Base-by-base conservation (phyloP, 2,888 invertebrate species). In the Philereme transversata region DNA sequence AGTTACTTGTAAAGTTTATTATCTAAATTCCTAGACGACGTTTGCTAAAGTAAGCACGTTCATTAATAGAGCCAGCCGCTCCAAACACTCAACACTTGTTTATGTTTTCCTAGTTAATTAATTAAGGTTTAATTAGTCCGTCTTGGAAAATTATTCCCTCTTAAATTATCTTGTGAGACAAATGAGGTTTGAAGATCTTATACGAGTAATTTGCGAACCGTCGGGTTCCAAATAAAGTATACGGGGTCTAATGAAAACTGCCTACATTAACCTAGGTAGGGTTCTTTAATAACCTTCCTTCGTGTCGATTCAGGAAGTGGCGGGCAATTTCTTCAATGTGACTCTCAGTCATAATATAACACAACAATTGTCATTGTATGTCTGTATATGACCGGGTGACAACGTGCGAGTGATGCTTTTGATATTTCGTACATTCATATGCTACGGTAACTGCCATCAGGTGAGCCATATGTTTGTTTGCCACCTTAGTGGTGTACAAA, bases 91-190 rank as follows among this genome's bases (percentile, higher is more conserved):
- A 65, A 70, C 75, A 78, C 77, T 80, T 83, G 80, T 82, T 83
- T 81, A 80, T 83, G 80, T 82, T 81, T 81, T 75, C 75, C 64
- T 74, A 74, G 77, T 82, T 84, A 83, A 84, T 84, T 81, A 83
- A 83, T 83, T 82, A 72, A 76, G 78, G 79, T 82, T 79, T 81
- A 84, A 85, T 84, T 84, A 82, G 79, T 79, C 76, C 69, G 76
- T 80, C 78, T 81, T 73, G 72, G 64, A 68, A 80, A 85, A 82
- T 82, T 79, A 83, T 84, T 82, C 77, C 76, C 78, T 70, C 71
- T 73, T 86, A 84, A 84, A 85, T 84, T 82, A 83, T 82, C 77
- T 81, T 57, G 76, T 73, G 75, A 79, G 77, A 79, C 77, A 78
- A 78, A 79, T 73, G 76, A 71, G 57, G 62, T 57, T 64, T 63